Evolutionary conservation across 2,797 vertebrate species (phyloP).

Genomic region (Tokudaia muenninki): DNA sequence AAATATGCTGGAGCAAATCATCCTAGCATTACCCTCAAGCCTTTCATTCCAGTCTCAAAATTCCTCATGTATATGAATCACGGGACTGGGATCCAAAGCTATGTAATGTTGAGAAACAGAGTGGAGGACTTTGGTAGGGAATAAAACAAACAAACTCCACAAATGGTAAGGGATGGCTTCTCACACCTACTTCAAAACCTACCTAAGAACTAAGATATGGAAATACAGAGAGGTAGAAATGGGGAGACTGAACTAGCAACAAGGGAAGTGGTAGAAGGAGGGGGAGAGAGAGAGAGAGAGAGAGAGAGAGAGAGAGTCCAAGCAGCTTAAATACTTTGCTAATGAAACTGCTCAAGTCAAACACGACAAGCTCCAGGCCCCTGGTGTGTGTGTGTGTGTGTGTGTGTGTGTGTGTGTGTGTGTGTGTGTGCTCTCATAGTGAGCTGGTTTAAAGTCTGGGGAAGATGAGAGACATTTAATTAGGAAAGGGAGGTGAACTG

Average conservation of each 20-base stretch:
- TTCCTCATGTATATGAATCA: neutral
- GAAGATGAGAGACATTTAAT: conserved; percentile 25
- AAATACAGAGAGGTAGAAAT: neutral
- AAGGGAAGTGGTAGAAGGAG: neutral
- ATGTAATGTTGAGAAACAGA: neutral
- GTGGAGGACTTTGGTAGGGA: neutral
- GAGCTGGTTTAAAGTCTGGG: neutral
- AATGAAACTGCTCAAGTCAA: conserved; percentile 20
- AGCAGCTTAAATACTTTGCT: neutral
- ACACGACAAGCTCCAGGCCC: neutral
- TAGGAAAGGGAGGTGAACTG: neutral
- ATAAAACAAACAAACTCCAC: neutral
- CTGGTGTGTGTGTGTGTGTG: neutral
- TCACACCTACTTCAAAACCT: neutral
- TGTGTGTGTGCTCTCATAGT: neutral
- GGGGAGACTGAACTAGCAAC: neutral
- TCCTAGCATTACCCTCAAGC: neutral
- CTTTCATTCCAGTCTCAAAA: neutral
- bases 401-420: too few relatives aligned
- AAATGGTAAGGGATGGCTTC: neutral
- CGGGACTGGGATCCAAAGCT: neutral
- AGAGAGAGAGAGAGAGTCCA: neutral
- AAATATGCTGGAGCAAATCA: conserved; percentile 45
- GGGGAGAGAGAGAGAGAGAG: neutral
- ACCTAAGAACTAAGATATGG: neutral